Evolutionary conservation across 53 echinoderm and acorn worm genomes (phyloP).

Genomic region (Actinopyga echinites): DNA sequence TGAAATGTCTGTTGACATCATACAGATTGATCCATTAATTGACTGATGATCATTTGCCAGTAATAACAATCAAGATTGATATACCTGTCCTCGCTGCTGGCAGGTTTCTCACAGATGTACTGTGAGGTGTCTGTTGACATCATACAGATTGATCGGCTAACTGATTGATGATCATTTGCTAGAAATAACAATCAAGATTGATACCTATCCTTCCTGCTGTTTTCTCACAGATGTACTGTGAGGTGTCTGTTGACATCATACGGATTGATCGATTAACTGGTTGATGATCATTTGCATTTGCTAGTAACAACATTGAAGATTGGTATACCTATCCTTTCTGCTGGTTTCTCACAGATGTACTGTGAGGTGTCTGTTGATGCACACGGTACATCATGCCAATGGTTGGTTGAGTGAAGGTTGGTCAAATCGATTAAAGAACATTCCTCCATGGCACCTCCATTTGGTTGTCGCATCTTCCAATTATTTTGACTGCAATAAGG

Average conservation of each 20-base stretch:
- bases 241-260: slow-evolving; percentile 70
- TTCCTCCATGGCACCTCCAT: slow-evolving; percentile 86
- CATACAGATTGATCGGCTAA: no score
- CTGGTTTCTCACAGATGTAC: slow-evolving; percentile 82
- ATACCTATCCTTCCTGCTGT: not conserved
- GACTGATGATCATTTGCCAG: no score
- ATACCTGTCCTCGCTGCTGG: slow-evolving; percentile 1
- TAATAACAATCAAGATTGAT: no score
- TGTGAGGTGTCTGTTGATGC: slow-evolving; percentile 80
- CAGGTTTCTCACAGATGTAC: slow-evolving; percentile 80
- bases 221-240: slow-evolving; percentile 87
- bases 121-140: slow-evolving; percentile 75
- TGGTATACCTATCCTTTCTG: not conserved
- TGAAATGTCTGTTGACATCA: slow-evolving; percentile 67
- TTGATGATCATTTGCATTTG: no score
- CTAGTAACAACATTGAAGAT: no score
- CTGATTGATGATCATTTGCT: no score
- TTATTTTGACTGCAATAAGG: slow-evolving; percentile 29
- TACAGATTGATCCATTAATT: no score
- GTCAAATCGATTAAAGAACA: slow-evolving; percentile 74
- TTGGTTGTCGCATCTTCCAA: slow-evolving; percentile 74
- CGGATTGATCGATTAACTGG: no score
- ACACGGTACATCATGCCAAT: slow-evolving; percentile 98
- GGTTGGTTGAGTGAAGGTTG: slow-evolving; percentile 92
- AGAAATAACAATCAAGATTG: no score